Percentiles rank a stretch among this genome's conserved stretches.
Conservation (phyloP, 2,888 invertebrate genomes). For the Acanthopleura granulata region DNA sequence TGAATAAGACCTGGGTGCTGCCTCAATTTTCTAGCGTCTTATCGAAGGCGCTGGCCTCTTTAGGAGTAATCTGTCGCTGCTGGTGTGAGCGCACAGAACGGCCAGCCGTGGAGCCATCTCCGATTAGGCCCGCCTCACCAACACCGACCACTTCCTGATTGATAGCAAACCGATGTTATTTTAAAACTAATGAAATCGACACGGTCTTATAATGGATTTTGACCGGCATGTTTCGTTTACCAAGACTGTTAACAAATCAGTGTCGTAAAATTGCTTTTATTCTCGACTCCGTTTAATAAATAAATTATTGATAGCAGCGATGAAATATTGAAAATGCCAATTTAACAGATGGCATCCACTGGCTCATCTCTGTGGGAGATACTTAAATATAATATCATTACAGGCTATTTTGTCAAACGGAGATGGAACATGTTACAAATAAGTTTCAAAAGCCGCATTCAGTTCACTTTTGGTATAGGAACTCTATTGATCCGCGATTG, state of each 20-base stretch:
- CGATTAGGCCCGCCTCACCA: neutral
- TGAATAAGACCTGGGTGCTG: constrained; percentile 6
- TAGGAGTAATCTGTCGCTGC: neutral
- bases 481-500: no score
- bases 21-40: constrained; percentile 8
- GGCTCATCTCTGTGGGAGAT: no score
- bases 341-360: no score
- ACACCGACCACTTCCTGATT: neutral
- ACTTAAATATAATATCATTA: no score
- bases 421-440: no score
- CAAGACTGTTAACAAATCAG: constrained; percentile 2
- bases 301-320: constrained; percentile 7
- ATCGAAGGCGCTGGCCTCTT: neutral
- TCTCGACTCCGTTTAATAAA: constrained; percentile 5
- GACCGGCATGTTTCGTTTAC: neutral
- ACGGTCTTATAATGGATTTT: constrained; percentile 11
- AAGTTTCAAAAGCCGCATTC: no score
- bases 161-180: constrained; percentile 16
- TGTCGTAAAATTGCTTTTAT: neutral
- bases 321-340: neutral
- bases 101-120: no score
- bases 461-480: no score
- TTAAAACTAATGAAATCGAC: constrained; percentile 18
- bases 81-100: no score
- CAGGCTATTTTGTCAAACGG: no score